Evolutionary conservation across 2,888 invertebrate species (phyloP), one percentile per base, ranked within the genome.

Genomic region (Thelaira solivaga): DNA sequence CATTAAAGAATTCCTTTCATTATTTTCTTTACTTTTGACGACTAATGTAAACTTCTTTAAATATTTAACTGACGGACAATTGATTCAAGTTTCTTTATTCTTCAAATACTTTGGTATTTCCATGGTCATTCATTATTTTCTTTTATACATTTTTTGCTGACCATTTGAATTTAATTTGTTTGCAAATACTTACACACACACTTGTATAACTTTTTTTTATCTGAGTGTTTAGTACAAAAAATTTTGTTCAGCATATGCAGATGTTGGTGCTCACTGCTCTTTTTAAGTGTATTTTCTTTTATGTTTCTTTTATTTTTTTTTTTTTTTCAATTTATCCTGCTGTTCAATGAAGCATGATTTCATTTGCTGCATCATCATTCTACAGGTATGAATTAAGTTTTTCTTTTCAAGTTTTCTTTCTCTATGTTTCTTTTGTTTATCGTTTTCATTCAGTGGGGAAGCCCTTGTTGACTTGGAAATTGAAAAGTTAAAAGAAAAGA

Each of bases 31-130:
- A n/a, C 7, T 47, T 39, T 20, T 29, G 10, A n/a, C 18, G 59
- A 20, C 7, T 26, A 62, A 62, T 13, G 20, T 53, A n/a, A 13
- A 39, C 53, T 41, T 61, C 47, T 47, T 49, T 59, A 18, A 24
- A 59, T 34, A 69, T 72, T 74, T 71, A 45, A 73, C 53, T 65
- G 57, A 67, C 78, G 80, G 81, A 80, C 80, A 80, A 81, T 80
- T 81, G 81, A 81, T 81, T 80, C 77, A 80, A 76, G 57, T 80
- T 74, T 45, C 51, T 67, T 74, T 24, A 47, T 24, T 16, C 18
- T 59, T 45, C 34, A 20, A 61, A 36, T 22, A 45, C 31, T n/a
- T 68, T 61, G 68, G 26, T 16, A 29, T 36, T 64, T 51, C 59
- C 3, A 47, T 45, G 31, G 34, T 41, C 16, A 41, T 41, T 59